Evolutionary conservation across 2,113 vertebrate species (phyloP).

Genomic region (pig (Sus scrofa)): T2T-Sscrofa CM000814.6:66780501-66781000

Average conservation of each 20-base stretch:
- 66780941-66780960: no score
- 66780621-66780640: background rate
- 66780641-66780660: background rate
- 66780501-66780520: background rate
- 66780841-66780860: background rate
- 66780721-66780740: background rate
- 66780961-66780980: no score
- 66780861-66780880: background rate
- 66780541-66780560: background rate
- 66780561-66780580: background rate
- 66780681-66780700: background rate
- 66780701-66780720: background rate
- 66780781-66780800: background rate
- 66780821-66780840: no score
- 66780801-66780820: background rate
- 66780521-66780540: slow-evolving; percentile 1
- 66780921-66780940: no score
- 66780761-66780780: background rate
- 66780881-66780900: background rate
- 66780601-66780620: background rate
- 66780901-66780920: background rate
- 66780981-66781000: background rate
- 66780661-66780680: background rate
- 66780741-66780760: background rate
- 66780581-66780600: background rate